Percentiles rank a stretch among this genome's conserved stretches.
Evolutionary conservation across 2,113 vertebrate genomes (phyloP).

Genomic region (Ia io): DNA sequence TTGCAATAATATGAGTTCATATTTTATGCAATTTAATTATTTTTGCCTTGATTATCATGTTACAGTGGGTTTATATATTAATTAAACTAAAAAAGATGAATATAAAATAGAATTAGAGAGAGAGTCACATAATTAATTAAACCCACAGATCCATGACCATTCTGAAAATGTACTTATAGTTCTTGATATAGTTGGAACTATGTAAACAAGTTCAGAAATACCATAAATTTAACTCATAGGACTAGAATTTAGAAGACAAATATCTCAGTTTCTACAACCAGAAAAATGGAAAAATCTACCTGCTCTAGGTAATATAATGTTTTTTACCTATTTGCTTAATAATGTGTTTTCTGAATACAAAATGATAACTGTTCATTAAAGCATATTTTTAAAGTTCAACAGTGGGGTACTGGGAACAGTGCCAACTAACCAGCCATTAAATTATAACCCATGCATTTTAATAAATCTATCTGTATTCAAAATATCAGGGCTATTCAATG

Average conservation of each 20-base stretch:
- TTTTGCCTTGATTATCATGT: constrained; percentile 17
- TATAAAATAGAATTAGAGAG: background rate
- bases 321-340: constrained; percentile 25
- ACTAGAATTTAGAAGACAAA: background rate
- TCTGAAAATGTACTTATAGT: constrained; percentile 1
- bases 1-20: background rate
- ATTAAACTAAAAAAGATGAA: constrained; percentile 1
- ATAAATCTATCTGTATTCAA: constrained; percentile 54
- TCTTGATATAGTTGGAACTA: background rate
- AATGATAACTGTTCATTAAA: constrained; percentile 53
- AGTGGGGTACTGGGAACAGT: background rate
- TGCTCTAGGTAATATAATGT: background rate
- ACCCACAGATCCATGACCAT: background rate
- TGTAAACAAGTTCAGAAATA: constrained; percentile 36
- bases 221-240: background rate
- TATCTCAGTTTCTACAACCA: background rate
- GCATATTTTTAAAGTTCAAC: constrained; percentile 55
- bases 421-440: background rate
- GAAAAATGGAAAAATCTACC: background rate
- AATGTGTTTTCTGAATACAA: constrained; percentile 11
- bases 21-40: constrained; percentile 24
- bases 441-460: constrained; percentile 37
- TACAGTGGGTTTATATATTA: background rate
- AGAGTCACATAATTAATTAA: constrained; percentile 48
- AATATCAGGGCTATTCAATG: constrained; percentile 32